Evolutionary conservation across 2,888 invertebrate species (phyloP).

Genomic region (Agrochola litura): DNA sequence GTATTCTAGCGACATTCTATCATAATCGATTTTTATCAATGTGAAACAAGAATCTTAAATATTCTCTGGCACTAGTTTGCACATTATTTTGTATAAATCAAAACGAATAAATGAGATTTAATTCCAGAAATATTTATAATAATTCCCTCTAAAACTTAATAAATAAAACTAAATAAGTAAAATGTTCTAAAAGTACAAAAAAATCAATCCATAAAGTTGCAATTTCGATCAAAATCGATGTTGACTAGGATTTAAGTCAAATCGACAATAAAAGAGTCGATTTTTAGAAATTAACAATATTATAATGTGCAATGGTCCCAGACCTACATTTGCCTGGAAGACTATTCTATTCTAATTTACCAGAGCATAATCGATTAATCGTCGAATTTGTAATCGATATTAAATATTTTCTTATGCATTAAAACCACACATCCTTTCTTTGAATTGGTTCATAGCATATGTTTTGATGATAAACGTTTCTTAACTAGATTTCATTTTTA

Average conservation of each 20-base stretch:
- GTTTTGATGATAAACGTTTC: background rate
- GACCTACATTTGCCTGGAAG: constrained; percentile 28
- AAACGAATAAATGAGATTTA: constrained; percentile 15
- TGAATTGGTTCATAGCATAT: constrained; percentile 6
- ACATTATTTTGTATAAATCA: background rate
- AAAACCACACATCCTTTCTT: constrained; percentile 1
- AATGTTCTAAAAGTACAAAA: constrained; percentile 13
- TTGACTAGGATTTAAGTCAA: constrained; percentile 58
- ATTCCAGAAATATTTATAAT: constrained; percentile 16
- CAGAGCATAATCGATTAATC: constrained; percentile 5
- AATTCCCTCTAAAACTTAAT: constrained; percentile 24
- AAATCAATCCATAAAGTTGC: constrained; percentile 41
- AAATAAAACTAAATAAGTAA: constrained; percentile 28
- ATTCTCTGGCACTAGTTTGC: background rate
- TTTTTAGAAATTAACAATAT: constrained; percentile 21
- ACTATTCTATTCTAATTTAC: constrained; percentile 28
- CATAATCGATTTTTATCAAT: background rate
- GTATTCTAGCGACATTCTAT: constrained; percentile 8
- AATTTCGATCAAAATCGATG: constrained; percentile 50
- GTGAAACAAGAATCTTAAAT: constrained; percentile 1
- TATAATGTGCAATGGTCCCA: background rate
- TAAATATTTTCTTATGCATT: constrained; percentile 12
- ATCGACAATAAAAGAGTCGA: constrained; percentile 27
- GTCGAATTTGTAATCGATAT: constrained; percentile 15
- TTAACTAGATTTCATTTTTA: constrained; percentile 23